phyloP scores from a whole-genome alignment of 2,888 invertebrate genomes.

The Metopia argyrocephala region DNA sequence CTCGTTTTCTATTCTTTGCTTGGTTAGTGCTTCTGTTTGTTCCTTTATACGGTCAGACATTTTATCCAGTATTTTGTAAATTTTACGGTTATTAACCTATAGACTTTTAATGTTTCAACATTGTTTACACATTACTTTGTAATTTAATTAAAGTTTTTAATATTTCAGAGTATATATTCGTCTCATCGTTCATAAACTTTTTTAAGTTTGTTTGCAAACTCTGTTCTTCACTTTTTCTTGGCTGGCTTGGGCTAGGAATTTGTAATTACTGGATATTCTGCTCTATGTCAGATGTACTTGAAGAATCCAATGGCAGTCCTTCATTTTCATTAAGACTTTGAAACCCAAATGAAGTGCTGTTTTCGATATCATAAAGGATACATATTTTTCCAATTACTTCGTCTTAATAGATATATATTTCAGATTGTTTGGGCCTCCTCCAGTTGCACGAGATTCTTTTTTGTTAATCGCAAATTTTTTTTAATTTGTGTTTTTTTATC shows the following conservation, averaged over 20 bases:
- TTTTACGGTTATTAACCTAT: neutral
- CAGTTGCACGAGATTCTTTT: neutral
- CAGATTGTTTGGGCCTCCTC: neutral
- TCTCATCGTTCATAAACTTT: neutral
- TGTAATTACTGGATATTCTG: too few species aligned
- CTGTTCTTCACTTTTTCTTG: neutral
- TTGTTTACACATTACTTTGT: neutral
- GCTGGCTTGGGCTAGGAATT: too few species aligned
- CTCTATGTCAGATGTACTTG: too few species aligned
- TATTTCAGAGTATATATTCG: neutral
- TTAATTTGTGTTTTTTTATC: slow-evolving; percentile 6
- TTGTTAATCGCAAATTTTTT: neutral
- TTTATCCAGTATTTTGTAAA: neutral
- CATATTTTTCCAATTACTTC: neutral
- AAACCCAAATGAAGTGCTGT: too few species aligned
- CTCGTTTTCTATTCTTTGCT: slow-evolving; percentile 3
- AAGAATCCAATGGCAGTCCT: too few species aligned
- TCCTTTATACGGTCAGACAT: neutral
- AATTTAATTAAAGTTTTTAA: slow-evolving; percentile 7
- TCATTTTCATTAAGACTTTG: too few species aligned
- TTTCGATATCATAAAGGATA: neutral
- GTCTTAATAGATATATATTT: neutral
- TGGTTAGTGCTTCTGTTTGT: neutral
- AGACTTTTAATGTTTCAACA: neutral
- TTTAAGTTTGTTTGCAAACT: neutral